Evolutionary conservation across 1,140 invertebrate genomes (phyloP), one percentile per base, ranked within the genome.

Genomic region (Drosophila ogumai): DNA sequence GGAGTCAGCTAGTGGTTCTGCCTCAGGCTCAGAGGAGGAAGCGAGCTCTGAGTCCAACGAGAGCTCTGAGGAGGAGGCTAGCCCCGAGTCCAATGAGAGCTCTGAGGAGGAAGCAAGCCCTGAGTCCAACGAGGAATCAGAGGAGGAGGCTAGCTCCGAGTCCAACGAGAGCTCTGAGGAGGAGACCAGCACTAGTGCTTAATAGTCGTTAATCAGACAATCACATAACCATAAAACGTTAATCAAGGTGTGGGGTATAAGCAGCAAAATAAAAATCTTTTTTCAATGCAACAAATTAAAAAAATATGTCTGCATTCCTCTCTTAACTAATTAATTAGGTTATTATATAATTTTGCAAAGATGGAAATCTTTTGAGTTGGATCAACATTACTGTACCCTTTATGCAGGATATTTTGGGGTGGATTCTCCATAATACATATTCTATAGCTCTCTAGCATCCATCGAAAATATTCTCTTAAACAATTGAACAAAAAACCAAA

Each of bases 211-310:
- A 52, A 34, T 38, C 22, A 22, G 6, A 40, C n/a, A 19, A 12
- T 34, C 56, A 43, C 10, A 34, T 17, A 22, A 43, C 1, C 28
- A 28, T 34, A 60, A 13, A 43, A 22, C 32, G 8, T 12, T 38
- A 19, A 19, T 69, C 9, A 2, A 8, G 67, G 67, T 56, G 40
- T 56, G 32, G 67, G 22, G 19, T 22, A 22, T 22, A 22, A 22
- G 19, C 19, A 22, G 19, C 19, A 22, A 22, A 67, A 69, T 67
- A 67, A 69, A 68, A 54, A 15, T 13, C 19, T 55, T 25, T 15
- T 40, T 66, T 52, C 38, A 68, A 31, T 55, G 66, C 66, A 69
- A 69, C 31, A 34, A 40, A 46, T 19, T 22, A 22, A 1, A 40
- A 31, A 9, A 28, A 19, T 22, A 17, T 15, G 7, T 47, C 0